These are phyloP conservation scores for Zygaena filipendulae DNA, from an alignment of 2,888 invertebrate genomes.

Conservation along the genomic window DNA sequence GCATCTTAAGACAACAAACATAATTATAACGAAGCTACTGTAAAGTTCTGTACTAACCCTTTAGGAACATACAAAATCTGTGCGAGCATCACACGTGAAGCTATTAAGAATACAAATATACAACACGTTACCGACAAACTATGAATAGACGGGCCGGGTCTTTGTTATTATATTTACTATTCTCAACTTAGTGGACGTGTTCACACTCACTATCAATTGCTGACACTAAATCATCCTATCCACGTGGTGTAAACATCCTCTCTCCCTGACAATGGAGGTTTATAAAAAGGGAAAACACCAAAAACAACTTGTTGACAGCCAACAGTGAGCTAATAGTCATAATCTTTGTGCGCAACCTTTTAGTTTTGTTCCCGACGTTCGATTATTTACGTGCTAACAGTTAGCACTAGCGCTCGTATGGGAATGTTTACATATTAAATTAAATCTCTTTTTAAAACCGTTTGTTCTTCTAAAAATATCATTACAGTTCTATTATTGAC, in stretches of 20 bases:
- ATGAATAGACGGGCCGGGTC: conserved; percentile 45
- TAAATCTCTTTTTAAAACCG: conserved; percentile 31
- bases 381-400: conserved; percentile 46
- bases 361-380: conserved; percentile 33
- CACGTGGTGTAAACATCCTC: conserved; percentile 63
- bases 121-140: conserved; percentile 30
- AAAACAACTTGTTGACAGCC: conserved; percentile 55
- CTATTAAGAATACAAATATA: conserved; percentile 38
- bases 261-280: conserved; percentile 29
- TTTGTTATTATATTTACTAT: conserved; percentile 62
- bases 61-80: conserved; percentile 1
- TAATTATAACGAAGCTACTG: no score
- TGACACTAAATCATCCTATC: conserved; percentile 61
- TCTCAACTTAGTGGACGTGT: conserved; percentile 55
- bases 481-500: no score
- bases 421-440: conserved; percentile 59
- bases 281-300: conserved; percentile 44
- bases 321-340: conserved; percentile 57
- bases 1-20: no score
- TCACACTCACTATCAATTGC: conserved; percentile 64
- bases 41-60: no score
- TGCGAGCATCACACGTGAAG: conserved; percentile 26
- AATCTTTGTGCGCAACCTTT: conserved; percentile 44
- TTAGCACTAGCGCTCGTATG: conserved; percentile 35
- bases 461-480: conserved; percentile 26